Conservation (phyloP, 2,113 vertebrate species). For the Thamnaconus septentrionalis region DNA sequence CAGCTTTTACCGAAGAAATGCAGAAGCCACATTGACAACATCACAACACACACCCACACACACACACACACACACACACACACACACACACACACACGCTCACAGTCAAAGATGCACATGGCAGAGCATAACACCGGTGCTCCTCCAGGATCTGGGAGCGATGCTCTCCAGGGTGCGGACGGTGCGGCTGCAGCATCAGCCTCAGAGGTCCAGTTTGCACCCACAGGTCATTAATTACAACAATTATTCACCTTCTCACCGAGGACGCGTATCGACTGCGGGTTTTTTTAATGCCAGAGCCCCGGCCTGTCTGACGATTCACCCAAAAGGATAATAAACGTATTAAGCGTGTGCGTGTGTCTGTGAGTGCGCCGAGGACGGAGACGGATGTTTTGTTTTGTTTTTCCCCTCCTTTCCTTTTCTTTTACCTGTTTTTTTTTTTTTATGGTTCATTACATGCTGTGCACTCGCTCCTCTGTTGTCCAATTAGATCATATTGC, state of each 20-base stretch:
- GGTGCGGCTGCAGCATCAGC: constrained; percentile 43
- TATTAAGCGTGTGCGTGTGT: constrained; percentile 41
- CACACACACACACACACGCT: constrained; percentile 29
- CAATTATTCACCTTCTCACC: constrained; percentile 77
- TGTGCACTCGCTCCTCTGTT: constrained; percentile 24
- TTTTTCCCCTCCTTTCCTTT: too few species aligned
- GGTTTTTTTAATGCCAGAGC: constrained; percentile 38
- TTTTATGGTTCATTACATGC: constrained; percentile 36
- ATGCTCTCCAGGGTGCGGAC: constrained; percentile 20
- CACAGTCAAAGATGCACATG: constrained; percentile 20
- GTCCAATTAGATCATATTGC: constrained; percentile 59
- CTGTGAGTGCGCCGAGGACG: constrained; percentile 12
- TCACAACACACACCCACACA: too few species aligned
- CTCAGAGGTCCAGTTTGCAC: constrained; percentile 62
- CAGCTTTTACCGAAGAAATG: constrained; percentile 13
- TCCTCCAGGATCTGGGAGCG: constrained; percentile 29
- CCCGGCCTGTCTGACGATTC: constrained; percentile 26
- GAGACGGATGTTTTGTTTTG: constrained; percentile 21
- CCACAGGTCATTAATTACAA: constrained; percentile 76
- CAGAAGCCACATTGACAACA: background rate
- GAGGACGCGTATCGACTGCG: constrained; percentile 66
- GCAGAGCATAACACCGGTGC: background rate
- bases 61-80: constrained; percentile 1
- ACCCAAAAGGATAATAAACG: constrained; percentile 42
- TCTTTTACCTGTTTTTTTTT: constrained; percentile 19